A percentile compares a stretch with the other conserved stretches of the same genome.
Evolutionary conservation across 2,797 vertebrate genomes (phyloP).

Genomic region (Streptopelia turtur): DNA sequence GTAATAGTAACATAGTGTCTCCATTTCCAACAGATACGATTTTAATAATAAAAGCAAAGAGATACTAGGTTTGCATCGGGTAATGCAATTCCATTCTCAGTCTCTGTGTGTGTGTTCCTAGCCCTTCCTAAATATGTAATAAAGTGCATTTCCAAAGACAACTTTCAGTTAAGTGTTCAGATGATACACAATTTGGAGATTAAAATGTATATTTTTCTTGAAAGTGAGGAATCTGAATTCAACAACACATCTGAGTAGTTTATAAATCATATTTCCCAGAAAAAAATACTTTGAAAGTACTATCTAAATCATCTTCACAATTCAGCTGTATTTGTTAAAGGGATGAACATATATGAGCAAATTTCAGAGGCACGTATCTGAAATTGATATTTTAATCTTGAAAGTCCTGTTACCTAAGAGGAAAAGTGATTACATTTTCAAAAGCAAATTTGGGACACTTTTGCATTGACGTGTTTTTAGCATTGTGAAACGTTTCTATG

Average conservation of each 20-base stretch:
- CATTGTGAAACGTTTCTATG: not conserved
- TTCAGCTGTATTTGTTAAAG: not conserved
- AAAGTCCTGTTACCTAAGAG: not conserved
- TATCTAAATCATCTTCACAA: not conserved
- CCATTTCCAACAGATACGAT: not conserved
- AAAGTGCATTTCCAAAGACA: not conserved
- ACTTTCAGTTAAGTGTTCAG: not conserved
- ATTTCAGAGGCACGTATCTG: not conserved
- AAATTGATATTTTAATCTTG: not conserved
- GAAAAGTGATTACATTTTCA: not conserved
- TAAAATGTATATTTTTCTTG: not conserved
- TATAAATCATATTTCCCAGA: not conserved
- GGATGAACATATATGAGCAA: not conserved
- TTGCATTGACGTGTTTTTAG: not conserved
- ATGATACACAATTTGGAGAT: not conserved
- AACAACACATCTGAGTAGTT: not conserved
- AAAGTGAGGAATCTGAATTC: not conserved
- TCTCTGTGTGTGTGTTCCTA: not conserved
- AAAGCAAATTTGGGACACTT: not conserved
- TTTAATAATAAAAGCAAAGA: slow-evolving; percentile 5
- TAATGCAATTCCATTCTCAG: not conserved
- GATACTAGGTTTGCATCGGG: not conserved
- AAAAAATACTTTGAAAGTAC: not conserved
- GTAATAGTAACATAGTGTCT: not conserved
- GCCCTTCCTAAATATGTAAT: not conserved